Evolutionary conservation across 23 tunicate genomes (phyloP).

Genomic region (Botrylloides violaceus): DNA sequence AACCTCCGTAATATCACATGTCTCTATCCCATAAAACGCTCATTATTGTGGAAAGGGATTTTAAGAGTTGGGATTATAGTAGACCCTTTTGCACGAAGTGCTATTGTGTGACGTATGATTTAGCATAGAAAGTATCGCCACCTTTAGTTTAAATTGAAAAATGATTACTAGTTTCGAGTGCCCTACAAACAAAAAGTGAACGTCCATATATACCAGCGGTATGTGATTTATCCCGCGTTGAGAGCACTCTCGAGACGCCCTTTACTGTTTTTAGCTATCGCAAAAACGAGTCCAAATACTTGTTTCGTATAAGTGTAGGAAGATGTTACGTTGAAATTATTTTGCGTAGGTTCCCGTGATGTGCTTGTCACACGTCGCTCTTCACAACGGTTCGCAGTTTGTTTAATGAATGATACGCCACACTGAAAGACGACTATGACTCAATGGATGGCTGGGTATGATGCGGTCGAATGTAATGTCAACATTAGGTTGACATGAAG

Average conservation of each 20-base stretch:
- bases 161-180: slow-evolving; percentile 20
- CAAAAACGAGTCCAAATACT: neutral
- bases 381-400: neutral
- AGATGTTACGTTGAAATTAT: neutral
- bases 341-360: neutral
- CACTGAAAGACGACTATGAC: slow-evolving; percentile 15
- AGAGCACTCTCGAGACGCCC: neutral
- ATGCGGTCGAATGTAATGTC: slow-evolving; percentile 17
- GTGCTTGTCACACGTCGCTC: neutral
- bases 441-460: slow-evolving; percentile 9
- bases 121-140: slow-evolving; percentile 1
- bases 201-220: neutral
- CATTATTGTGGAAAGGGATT: neutral
- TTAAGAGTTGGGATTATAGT: neutral
- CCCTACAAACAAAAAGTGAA: slow-evolving; percentile 1
- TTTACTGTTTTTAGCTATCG: neutral
- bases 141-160: slow-evolving; percentile 3
- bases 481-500: slow-evolving; percentile 4
- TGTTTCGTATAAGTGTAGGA: neutral
- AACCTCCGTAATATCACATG: neutral
- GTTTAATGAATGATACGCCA: slow-evolving; percentile 13
- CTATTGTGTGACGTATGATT: neutral
- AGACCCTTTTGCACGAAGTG: neutral
- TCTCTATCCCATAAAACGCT: neutral
- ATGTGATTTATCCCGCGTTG: slow-evolving; percentile 10